phyloP scores from a whole-genome alignment of 2,113 vertebrate genomes.

The Clarias batrachus region DNA sequence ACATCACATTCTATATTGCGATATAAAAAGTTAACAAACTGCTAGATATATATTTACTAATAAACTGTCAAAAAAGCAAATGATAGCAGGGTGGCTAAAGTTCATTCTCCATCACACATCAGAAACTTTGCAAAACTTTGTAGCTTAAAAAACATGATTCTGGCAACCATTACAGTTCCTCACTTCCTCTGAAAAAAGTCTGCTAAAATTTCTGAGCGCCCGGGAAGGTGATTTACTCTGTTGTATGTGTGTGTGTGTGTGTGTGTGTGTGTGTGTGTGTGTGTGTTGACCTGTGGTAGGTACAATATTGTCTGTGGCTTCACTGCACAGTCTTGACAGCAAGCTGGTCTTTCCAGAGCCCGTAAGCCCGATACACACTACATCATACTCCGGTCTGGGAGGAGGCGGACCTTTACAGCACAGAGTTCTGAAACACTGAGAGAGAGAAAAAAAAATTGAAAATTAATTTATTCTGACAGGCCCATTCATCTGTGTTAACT shows the following conservation, averaged over 20 bases:
- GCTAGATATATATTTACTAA: neutral
- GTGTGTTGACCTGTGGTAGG: constrained; percentile 88
- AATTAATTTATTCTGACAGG: neutral
- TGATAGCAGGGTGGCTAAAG: neutral
- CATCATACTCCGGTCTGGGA: constrained; percentile 92
- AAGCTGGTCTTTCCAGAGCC: constrained; percentile 96
- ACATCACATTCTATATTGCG: neutral
- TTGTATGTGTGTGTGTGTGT: constrained; percentile 21
- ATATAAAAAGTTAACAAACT: neutral
- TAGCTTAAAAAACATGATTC: neutral
- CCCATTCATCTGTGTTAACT: neutral
- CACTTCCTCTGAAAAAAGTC: neutral
- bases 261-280: constrained; percentile 33
- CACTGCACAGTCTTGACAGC: constrained; percentile 91
- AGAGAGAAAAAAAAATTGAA: neutral
- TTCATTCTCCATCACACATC: neutral
- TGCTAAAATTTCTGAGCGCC: neutral
- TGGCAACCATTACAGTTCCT: neutral
- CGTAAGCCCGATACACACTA: constrained; percentile 96
- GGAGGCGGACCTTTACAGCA: constrained; percentile 99
- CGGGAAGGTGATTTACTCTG: neutral
- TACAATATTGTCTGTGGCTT: constrained; percentile 82
- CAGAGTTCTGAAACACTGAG: constrained; percentile 94
- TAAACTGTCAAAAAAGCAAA: neutral
- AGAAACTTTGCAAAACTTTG: neutral